Conservation (phyloP, 2,888 invertebrate genomes). For the Gandaritis pyraliata region DNA sequence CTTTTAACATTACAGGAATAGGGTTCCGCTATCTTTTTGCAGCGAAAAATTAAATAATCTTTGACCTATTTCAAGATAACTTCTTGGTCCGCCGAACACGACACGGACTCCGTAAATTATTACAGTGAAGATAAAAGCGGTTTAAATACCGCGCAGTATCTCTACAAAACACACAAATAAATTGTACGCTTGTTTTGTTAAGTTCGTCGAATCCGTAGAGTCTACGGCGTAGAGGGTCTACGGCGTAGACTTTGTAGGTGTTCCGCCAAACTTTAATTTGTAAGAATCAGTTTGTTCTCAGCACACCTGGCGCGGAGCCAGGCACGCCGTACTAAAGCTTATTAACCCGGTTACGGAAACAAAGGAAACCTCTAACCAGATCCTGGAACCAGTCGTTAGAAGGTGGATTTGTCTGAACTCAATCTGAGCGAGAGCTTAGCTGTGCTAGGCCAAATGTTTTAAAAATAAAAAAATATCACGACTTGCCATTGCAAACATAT, state of each 20-base stretch:
- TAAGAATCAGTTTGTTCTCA: constrained; percentile 15
- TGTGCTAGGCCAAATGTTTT: not conserved
- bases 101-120: constrained; percentile 1
- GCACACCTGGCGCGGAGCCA: constrained; percentile 35
- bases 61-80: constrained; percentile 8
- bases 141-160: constrained; percentile 4
- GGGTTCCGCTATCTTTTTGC: constrained; percentile 16
- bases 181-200: constrained; percentile 1
- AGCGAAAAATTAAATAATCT: constrained; percentile 6
- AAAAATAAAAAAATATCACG: not conserved
- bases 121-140: constrained; percentile 2
- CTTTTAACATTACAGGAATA: constrained; percentile 23
- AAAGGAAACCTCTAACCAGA: constrained; percentile 27
- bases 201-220: constrained; percentile 6
- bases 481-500: not conserved
- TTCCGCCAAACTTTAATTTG: constrained; percentile 22
- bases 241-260: constrained; percentile 9
- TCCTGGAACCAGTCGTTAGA: constrained; percentile 14
- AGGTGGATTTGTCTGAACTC: constrained; percentile 20
- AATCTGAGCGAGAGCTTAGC: not conserved
- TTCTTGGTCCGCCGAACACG: not conserved
- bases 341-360: constrained; percentile 29
- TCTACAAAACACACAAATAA: not conserved
- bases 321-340: constrained; percentile 23
- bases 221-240: constrained; percentile 7